phyloP scores from a whole-genome alignment of 2,797 vertebrate species.

The Eulemur coronatus region DNA sequence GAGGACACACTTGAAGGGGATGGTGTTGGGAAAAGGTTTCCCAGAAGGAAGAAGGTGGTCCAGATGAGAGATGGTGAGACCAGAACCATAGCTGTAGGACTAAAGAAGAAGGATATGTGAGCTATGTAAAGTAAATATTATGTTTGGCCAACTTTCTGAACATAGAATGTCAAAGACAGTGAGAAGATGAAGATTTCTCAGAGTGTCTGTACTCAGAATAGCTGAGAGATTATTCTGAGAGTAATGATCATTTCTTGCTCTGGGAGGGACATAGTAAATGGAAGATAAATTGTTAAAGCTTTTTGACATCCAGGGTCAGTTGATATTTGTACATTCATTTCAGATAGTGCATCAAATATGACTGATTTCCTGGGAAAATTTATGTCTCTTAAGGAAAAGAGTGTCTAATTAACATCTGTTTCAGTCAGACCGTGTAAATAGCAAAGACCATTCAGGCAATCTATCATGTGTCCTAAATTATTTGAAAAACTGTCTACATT shows the following conservation, averaged over 20 bases:
- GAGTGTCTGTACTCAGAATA: not conserved
- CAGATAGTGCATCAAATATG: not conserved
- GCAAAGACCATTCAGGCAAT: not conserved
- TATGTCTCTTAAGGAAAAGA: not conserved
- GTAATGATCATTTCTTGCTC: not conserved
- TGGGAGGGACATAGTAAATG: not conserved
- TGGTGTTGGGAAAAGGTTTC: not conserved
- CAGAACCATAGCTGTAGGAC: not conserved
- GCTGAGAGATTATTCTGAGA: not conserved
- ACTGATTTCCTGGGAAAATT: slow-evolving; percentile 19
- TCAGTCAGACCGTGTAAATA: slow-evolving; percentile 24
- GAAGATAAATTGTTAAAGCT: not conserved
- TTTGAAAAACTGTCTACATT: slow-evolving; percentile 60
- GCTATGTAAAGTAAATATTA: not conserved
- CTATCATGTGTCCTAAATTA: slow-evolving; percentile 31
- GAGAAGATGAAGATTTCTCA: not conserved
- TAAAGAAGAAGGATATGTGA: not conserved
- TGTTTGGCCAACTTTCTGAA: not conserved
- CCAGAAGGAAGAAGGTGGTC: not conserved
- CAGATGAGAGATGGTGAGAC: not conserved
- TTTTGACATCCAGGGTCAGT: not conserved
- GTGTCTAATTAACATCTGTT: slow-evolving; percentile 42
- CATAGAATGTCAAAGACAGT: not conserved
- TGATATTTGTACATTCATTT: slow-evolving; percentile 20
- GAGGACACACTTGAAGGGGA: not conserved